Evolutionary conservation across 2,888 invertebrate species (phyloP), one percentile per base, ranked within the genome.

Genomic region (Xanthorhoe designata): DNA sequence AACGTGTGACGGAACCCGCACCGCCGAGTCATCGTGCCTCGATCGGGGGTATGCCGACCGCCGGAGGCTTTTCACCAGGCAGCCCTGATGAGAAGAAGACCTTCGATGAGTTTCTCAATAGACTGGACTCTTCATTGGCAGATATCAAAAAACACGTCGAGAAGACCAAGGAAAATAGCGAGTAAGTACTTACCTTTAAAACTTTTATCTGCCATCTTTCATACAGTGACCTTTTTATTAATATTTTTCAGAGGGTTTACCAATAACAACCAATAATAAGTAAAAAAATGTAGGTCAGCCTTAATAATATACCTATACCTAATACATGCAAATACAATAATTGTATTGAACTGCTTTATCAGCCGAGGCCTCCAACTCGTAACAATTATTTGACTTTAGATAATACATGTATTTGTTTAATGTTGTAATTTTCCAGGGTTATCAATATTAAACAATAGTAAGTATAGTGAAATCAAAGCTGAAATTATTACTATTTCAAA

Each of bases 71-170:
- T 75, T 94, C 95, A 50, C 95, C 94, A 53, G 94, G 94, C 49
- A 95, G 95, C 78, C 95, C 96, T 17, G 96, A 96, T 74, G 96
- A 96, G 78, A 96, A 97, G 83, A 95, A 95, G 81, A 96, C 95
- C 76, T 96, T 97, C 79, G 96, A 96, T 82, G 96, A 97, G 78
- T 97, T 97, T 84, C 94, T 98, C 75, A 96, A 95, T 78, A 96
- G 97, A 94, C 96, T 98, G 81, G 97, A 98, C 90, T 96, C 96
- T 65, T 96, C 97, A 19, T 96, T 98, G 82, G 97, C 97, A 63
- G 96, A 94, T 80, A 97, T 97, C 58, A 97, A 97, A 86, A 96
- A 96, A 88, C 97, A 97, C 86, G 97, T 97, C 24, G 96, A 96
- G 82, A 96, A 96, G 82, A 95, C 96, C 73, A 96, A 96, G 89